phyloP scores from a whole-genome alignment of 1,140 invertebrate species.

The Drosophila eugracilis region DNA sequence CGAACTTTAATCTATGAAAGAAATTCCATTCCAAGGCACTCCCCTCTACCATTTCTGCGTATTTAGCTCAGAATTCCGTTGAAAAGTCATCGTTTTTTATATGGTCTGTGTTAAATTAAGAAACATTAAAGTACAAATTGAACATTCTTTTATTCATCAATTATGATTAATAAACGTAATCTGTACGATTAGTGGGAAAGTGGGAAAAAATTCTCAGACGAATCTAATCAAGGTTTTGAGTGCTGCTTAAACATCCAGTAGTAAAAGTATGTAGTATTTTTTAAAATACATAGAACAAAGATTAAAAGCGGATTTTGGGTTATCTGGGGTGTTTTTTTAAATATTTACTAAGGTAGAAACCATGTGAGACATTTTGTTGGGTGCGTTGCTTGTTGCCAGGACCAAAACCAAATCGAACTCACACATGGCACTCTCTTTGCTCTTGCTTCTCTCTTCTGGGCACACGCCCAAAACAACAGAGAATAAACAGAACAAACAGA shows the following conservation, averaged over 20 bases:
- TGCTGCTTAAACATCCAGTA: background rate
- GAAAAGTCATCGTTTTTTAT: conserved; percentile 2
- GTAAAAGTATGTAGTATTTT: background rate
- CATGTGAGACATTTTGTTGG: conserved; percentile 20
- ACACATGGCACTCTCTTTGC: conserved; percentile 31
- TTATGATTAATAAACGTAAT: conserved; percentile 38
- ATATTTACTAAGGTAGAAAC: conserved; percentile 4
- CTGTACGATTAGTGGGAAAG: conserved; percentile 18
- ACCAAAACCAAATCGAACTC: conserved; percentile 28
- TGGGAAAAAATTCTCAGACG: conserved; percentile 9
- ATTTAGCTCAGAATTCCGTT: conserved; percentile 15
- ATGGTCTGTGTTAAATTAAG: conserved; percentile 1
- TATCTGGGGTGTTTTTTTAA: conserved; percentile 2
- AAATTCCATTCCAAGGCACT: conserved; percentile 9
- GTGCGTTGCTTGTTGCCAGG: conserved; percentile 45
- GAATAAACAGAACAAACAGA: conserved; percentile 27
- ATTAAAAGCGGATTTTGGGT: background rate
- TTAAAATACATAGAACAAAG: background rate
- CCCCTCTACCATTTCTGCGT: conserved; percentile 1
- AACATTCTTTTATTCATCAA: conserved; percentile 29
- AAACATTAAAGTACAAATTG: conserved; percentile 3
- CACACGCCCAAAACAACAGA: conserved; percentile 55
- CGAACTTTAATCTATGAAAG: conserved; percentile 17
- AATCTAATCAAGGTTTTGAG: conserved; percentile 35
- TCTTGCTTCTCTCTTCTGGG: conserved; percentile 35